A percentile compares a stretch with the other conserved stretches of the same genome.
Conservation (phyloP, 2,888 invertebrate genomes). For the Oligia strigilis region DNA sequence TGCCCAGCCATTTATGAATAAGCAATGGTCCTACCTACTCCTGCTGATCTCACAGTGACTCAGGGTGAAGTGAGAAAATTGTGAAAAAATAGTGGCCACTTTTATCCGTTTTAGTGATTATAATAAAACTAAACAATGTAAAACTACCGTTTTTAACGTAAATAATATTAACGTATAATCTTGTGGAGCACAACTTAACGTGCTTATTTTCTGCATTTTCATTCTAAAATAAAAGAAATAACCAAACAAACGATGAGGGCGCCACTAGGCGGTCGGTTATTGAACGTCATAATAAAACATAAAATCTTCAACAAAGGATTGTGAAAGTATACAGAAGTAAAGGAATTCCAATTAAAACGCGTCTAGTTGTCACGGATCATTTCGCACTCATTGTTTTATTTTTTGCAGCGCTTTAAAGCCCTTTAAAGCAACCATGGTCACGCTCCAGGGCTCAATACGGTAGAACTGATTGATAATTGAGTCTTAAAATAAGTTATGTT, state of each 20-base stretch:
- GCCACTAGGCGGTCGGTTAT: neutral
- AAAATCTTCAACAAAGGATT: slow-evolving; percentile 19
- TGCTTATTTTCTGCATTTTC: too few species aligned
- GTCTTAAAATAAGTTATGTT: slow-evolving; percentile 34
- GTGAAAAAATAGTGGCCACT: too few species aligned
- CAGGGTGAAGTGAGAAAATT: neutral
- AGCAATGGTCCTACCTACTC: too few species aligned
- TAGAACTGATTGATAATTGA: slow-evolving; percentile 39
- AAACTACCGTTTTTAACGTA: too few species aligned
- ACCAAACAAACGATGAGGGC: too few species aligned
- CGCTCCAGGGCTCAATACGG: slow-evolving; percentile 49
- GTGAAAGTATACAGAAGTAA: slow-evolving; percentile 6
- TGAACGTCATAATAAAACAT: slow-evolving; percentile 10
- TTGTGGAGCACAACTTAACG: too few species aligned
- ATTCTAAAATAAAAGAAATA: too few species aligned
- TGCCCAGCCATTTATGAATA: too few species aligned
- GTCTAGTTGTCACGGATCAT: slow-evolving; percentile 48
- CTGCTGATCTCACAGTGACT: neutral
- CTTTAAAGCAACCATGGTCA: slow-evolving; percentile 49
- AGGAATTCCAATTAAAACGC: slow-evolving; percentile 51
- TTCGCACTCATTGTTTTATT: slow-evolving; percentile 48
- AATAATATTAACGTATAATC: too few species aligned
- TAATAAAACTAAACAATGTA: too few species aligned
- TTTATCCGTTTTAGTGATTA: too few species aligned
- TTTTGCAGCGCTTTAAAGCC: slow-evolving; percentile 54